Evolutionary conservation across 2,113 vertebrate genomes (phyloP), one percentile per base, ranked within the genome.

Genomic region (Corythaeola cristata): DNA sequence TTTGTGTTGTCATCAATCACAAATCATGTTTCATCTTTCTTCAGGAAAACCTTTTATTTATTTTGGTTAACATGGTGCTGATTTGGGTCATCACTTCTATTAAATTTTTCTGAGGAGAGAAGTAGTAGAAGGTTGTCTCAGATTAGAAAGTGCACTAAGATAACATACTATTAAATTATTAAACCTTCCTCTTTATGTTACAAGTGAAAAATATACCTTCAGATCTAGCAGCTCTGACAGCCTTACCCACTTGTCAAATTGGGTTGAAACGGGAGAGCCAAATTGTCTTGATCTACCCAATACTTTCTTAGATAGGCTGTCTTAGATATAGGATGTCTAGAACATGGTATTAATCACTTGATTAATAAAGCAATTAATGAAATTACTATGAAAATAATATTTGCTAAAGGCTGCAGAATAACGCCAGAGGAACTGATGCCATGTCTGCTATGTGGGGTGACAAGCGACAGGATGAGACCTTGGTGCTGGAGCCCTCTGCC

Each of bases 131-230:
- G 28, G 19, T 27, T 64, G 53, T 58, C 53, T 80, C 68, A 24
- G 81, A 72, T 74, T 37, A 79, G 67, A 49, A 52, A 28, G 60
- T 44, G 24, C n/a, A 33, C 49, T 52, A 55, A 68, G 77, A 44
- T 64, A 89, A 37, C 49, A 52, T 14, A 6, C 88, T 90, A 8
- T 23, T 96, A 49, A 88, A 94, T 96, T 93, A 96, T 92, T 96
- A 73, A 94, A 71, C 72, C 53, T 91, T 63, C 67, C n/a, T 94
- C 75, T 93, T 93, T 85, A 26, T 85, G 78, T 96, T 96, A 91
- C 92, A 89, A 56, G 81, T 85, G 91, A 88, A 89, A 84, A 91
- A 94, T n/a, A 91, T 2, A 91, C 91, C 71, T 68, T 73, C 56
- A 77, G 71, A 39, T 60, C 87, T 27, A 68, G 49, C 49, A 76